These are phyloP conservation scores for Drosophila fulvimacula DNA, from an alignment of 2,888 invertebrate species.

Conservation along the genomic window DNA sequence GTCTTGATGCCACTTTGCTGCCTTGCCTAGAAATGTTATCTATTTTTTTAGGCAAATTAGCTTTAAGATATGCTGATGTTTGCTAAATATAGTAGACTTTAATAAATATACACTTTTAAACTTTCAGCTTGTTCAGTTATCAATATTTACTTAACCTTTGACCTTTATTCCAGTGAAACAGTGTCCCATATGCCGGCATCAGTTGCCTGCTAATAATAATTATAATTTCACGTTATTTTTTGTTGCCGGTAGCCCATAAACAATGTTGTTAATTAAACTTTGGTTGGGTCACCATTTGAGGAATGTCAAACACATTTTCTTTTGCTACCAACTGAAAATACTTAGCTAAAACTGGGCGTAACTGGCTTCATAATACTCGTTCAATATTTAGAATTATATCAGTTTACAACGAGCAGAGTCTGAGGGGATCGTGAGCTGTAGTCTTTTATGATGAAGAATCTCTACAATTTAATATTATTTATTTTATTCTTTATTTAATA, in stretches of 20 bases:
- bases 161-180: background rate
- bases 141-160: background rate
- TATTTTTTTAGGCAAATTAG: background rate
- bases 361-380: background rate
- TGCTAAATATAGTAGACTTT: background rate
- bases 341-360: background rate
- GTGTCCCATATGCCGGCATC: too few relatives aligned
- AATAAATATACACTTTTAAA: background rate
- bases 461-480: too few relatives aligned
- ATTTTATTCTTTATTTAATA: too few relatives aligned
- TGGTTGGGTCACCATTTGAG: background rate
- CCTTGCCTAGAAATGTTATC: slow-evolving; percentile 6
- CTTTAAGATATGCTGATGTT: background rate
- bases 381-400: background rate
- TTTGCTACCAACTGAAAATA: background rate
- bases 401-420: background rate
- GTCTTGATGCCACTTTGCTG: slow-evolving; percentile 14
- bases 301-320: background rate
- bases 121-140: background rate
- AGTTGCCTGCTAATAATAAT: slow-evolving; percentile 13
- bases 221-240: slow-evolving; percentile 3
- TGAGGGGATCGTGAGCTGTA: too few relatives aligned
- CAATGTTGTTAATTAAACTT: slow-evolving; percentile 1
- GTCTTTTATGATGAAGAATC: too few relatives aligned
- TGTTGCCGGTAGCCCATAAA: background rate